Percentiles rank a stretch among this genome's conserved stretches.
These are phyloP conservation scores for Nomada hirtipes DNA, from an alignment of 2,888 invertebrate species.

Conservation along the genomic window DNA sequence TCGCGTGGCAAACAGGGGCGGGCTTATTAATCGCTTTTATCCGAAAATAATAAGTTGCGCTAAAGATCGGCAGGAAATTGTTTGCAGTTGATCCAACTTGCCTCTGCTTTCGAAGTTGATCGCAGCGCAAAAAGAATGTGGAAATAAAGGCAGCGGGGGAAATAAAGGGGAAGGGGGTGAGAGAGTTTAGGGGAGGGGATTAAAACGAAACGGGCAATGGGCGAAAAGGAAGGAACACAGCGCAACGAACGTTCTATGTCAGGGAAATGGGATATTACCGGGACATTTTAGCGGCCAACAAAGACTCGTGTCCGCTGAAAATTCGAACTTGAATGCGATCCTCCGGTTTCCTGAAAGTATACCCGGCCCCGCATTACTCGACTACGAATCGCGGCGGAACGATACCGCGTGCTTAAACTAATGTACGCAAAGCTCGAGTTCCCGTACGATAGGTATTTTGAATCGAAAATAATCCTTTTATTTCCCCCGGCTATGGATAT, in stretches of 20 bases:
- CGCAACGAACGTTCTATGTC: slow-evolving; percentile 2
- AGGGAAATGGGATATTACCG: slow-evolving; percentile 36
- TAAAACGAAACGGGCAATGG: neutral
- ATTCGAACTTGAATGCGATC: slow-evolving; percentile 44
- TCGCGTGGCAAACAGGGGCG: too few species aligned
- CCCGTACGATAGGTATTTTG: slow-evolving; percentile 19
- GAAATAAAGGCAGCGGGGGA: neutral
- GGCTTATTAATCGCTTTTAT: slow-evolving; percentile 14
- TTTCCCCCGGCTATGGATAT: slow-evolving; percentile 14
- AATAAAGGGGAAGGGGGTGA: neutral
- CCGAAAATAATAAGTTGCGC: slow-evolving; percentile 8
- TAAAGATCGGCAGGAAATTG: neutral
- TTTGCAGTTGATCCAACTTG: neutral
- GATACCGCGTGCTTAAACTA: slow-evolving; percentile 44
- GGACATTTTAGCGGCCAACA: slow-evolving; percentile 49
- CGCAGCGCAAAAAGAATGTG: neutral
- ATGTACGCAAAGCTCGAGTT: slow-evolving; percentile 2
- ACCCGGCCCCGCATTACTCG: neutral
- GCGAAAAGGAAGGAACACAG: neutral
- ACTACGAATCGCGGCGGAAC: slow-evolving; percentile 33
- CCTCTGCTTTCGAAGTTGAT: slow-evolving; percentile 14
- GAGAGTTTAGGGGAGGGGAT: neutral
- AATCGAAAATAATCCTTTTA: slow-evolving; percentile 52
- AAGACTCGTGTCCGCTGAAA: slow-evolving; percentile 32
- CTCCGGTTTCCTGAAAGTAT: slow-evolving; percentile 42